Evolutionary conservation across 1,140 invertebrate species (phyloP), one percentile per base, ranked within the genome.

Genomic region (Drosophila equinoxialis): DNA sequence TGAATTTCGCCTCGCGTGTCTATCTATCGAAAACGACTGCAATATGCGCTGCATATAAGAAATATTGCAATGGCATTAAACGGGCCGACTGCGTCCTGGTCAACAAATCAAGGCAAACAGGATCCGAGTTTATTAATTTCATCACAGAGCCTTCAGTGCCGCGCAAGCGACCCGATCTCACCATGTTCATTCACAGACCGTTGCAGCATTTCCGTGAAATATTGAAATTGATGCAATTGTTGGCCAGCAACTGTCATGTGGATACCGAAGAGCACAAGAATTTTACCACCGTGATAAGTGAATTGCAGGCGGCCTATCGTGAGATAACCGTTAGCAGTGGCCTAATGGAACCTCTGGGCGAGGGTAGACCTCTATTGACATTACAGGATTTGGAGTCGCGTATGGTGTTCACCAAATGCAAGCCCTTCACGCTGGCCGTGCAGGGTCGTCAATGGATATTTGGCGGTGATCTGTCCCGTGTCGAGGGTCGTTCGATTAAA

Each of bases 391-490:
- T 97, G 51, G 96, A 97, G 91, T 96, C 96, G 79, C 93, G 96
- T 77, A 93, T 97, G 80, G 96, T 97, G 68, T 97, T 97, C 92
- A 97, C 96, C 76, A 95, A 96, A 92, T 97, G 96, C 93, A 97
- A 96, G 94, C 96, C 97, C 55, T 97, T 97, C 90, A 95, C 95
- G 23, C 93, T 97, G 90, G 96, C 95, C 79, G 95, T 96, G 76
- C 95, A 95, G 45, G 96, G 96, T 6, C 94, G 97, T 67, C 96
- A 97, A 92, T 97, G 96, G 96, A 95, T 97, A 55, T 97, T 97
- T 74, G 96, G 96, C 11, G 96, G 96, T 1, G 96, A 97, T 71
- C 90, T 97, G 17, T 95, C 95, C 8, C 94, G 96, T 65, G 95
- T 97, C 1, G 96, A 97, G 93, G 96, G 96, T 1, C 93, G 96